These are phyloP conservation scores for Halcyon badia DNA, from an alignment of 2,797 vertebrate species.

Conservation along the genomic window DNA sequence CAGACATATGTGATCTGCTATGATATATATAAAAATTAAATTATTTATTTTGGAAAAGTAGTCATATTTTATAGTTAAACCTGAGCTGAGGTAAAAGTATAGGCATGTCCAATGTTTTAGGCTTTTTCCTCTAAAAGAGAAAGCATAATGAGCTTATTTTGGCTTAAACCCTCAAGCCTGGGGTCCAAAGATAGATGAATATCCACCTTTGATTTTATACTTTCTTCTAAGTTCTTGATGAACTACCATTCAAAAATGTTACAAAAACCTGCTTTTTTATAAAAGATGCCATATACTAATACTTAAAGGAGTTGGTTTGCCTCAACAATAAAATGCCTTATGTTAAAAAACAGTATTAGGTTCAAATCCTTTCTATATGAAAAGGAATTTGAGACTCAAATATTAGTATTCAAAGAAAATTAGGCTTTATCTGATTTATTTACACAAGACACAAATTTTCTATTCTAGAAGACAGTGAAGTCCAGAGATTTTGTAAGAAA, in stretches of 20 bases:
- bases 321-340: neutral
- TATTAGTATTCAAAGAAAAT: neutral
- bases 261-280: neutral
- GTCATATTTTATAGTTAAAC: neutral
- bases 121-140: neutral
- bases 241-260: neutral
- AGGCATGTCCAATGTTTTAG: neutral
- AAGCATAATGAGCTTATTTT: neutral
- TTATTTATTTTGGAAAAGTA: neutral
- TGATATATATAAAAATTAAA: neutral
- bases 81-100: neutral
- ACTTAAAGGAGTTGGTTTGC: neutral
- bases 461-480: neutral
- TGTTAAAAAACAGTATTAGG: fast-evolving
- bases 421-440: neutral
- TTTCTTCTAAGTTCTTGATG: neutral
- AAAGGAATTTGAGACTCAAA: neutral
- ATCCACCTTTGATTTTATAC: neutral
- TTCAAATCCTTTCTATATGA: neutral
- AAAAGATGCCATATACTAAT: neutral
- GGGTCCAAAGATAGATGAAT: neutral
- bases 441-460: neutral
- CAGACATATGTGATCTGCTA: neutral
- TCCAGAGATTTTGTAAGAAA: neutral
- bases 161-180: neutral